Base-by-base conservation (phyloP, 2,797 vertebrate species). In the Gambelia wislizenii region DNA sequence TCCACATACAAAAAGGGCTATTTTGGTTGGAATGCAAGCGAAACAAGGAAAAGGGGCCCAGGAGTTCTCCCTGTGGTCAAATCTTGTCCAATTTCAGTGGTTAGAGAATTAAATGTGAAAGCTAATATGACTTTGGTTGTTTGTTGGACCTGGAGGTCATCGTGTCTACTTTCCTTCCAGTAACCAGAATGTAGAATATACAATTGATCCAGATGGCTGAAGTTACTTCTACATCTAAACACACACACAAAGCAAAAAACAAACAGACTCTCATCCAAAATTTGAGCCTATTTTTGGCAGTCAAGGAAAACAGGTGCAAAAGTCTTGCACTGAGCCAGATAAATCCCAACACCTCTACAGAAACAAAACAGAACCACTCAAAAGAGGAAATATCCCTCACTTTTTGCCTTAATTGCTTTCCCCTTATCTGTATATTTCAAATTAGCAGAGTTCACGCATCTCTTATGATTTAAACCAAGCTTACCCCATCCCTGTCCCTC, bases 1-100 rank as follows among this genome's bases (percentile, higher is more conserved):
- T 96, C 96, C 95, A 95, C 91, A 97, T 93, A 94, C 96, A 94
- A 95, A 96, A 95, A 95, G 96, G 93, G 90, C 87, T 94, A 96
- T 96, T 95, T 61, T 67, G 70, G 47, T 33, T 44, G 59, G 84
- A 82, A 76, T 27, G 25, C 90, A 96, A 97, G 96, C 94, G 95
- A 95, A 94, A 92, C 88, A 36, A 36, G 16, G 8, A 12, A 14
- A 22, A 47, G 13, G 92, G 93, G 82, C 74, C 59, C 8, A 2
- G 36, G 49, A 3, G 33, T 84, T 93, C 93, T 75, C 89, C 47
- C 59, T 22, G 25, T 20, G 91, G 85, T 86, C 89, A 94, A 93
- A 87, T 74, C 85, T 90, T 87, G 93, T 87, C 87, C 90, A 91
- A 91, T 96, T 94, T 93, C 87, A 90, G 94, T 78, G 94, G 91